phyloP scores from a whole-genome alignment of 2,888 invertebrate species.

The Chymomyza amoena region DNA sequence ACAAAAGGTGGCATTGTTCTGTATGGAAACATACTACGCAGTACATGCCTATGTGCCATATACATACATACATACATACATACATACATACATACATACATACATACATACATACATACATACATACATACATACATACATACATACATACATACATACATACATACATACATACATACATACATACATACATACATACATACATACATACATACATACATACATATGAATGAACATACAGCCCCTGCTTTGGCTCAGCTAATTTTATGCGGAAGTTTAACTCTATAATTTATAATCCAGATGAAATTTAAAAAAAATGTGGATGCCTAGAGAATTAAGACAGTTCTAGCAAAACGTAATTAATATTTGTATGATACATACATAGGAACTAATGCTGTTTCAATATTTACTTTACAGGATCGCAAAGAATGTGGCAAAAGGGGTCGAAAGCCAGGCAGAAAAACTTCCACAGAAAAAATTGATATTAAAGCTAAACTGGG shows the following conservation, averaged over 20 bases:
- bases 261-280: no score
- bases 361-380: not conserved
- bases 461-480: constrained; percentile 90
- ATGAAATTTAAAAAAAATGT: no score
- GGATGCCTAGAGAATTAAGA: no score
- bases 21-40: constrained; percentile 24
- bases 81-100: not conserved
- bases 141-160: not conserved
- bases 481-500: constrained; percentile 97
- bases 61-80: not conserved
- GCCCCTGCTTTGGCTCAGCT: no score
- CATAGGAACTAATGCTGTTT: constrained; percentile 25
- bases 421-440: constrained; percentile 91
- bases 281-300: no score
- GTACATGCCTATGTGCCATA: constrained; percentile 9
- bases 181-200: not conserved
- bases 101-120: not conserved
- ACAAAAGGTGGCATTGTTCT: constrained; percentile 3
- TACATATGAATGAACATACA: constrained; percentile 7
- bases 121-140: not conserved
- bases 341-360: no score
- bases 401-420: constrained; percentile 60
- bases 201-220: no score
- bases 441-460: constrained; percentile 92
- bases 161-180: not conserved